A percentile compares a stretch with the other conserved stretches of the same genome.
These are phyloP conservation scores for Alectoris magna DNA, from an alignment of 2,797 vertebrate species.

Conservation along the genomic window DNA sequence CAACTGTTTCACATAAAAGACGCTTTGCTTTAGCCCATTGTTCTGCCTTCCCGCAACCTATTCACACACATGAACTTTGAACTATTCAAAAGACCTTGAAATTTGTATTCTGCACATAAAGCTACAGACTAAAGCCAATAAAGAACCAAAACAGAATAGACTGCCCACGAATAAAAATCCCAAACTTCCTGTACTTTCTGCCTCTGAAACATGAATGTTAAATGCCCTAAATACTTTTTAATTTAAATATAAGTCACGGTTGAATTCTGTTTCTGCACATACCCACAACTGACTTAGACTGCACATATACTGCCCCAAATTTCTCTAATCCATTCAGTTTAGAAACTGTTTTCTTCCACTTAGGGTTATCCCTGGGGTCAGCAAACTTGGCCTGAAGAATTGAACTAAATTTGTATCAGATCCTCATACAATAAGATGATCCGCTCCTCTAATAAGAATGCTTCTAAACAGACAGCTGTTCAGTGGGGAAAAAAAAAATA, in stretches of 20 bases:
- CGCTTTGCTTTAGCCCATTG: slow-evolving; percentile 49
- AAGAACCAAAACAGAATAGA: slow-evolving; percentile 39
- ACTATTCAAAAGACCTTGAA: slow-evolving; percentile 49
- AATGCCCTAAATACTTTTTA: neutral
- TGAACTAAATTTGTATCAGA: neutral
- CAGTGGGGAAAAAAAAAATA: neutral
- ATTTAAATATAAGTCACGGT: neutral
- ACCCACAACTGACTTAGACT: neutral
- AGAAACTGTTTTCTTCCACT: neutral
- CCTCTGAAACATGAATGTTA: neutral
- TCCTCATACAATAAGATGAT: neutral
- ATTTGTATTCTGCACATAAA: slow-evolving; percentile 68
- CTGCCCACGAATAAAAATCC: slow-evolving; percentile 8
- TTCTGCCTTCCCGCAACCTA: slow-evolving; percentile 56
- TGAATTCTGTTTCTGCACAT: neutral
- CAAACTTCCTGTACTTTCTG: neutral
- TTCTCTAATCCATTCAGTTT: neutral
- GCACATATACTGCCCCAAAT: neutral
- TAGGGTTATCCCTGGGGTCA: neutral
- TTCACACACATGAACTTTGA: slow-evolving; percentile 40
- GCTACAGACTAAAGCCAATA: slow-evolving; percentile 41
- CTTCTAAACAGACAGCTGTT: neutral
- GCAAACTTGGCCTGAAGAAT: neutral
- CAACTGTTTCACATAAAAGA: slow-evolving; percentile 47
- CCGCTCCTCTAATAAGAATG: neutral